Conservation (phyloP, 2,113 vertebrate species). For the Urocolius indicus region DNA sequence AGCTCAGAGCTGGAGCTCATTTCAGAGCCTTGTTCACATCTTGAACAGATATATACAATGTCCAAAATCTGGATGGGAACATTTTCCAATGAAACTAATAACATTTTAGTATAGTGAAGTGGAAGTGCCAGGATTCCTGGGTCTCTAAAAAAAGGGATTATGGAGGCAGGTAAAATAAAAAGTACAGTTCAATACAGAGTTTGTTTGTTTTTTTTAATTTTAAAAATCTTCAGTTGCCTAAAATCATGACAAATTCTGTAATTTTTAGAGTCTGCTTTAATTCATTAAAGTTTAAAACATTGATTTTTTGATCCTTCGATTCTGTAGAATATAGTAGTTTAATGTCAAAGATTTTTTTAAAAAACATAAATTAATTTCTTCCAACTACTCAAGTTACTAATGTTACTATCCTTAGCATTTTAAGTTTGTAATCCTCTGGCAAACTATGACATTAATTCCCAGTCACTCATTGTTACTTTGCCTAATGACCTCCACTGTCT, state of each 20-base stretch:
- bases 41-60: neutral
- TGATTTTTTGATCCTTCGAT: neutral
- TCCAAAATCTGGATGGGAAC: neutral
- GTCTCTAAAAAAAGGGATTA: neutral
- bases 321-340: neutral
- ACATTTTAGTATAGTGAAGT: neutral
- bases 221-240: neutral
- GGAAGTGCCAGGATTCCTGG: neutral
- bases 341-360: neutral
- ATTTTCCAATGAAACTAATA: neutral
- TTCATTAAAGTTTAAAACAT: neutral
- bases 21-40: neutral
- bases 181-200: neutral
- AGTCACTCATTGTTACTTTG: neutral
- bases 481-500: neutral
- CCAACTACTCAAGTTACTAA: neutral
- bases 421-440: neutral
- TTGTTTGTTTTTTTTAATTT: neutral
- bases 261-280: neutral
- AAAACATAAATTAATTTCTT: neutral
- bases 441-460: neutral
- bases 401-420: neutral
- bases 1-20: neutral
- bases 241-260: neutral
- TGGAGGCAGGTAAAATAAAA: neutral